phyloP scores from a whole-genome alignment of 2,888 invertebrate genomes.

The Zygogramma bicolorata region DNA sequence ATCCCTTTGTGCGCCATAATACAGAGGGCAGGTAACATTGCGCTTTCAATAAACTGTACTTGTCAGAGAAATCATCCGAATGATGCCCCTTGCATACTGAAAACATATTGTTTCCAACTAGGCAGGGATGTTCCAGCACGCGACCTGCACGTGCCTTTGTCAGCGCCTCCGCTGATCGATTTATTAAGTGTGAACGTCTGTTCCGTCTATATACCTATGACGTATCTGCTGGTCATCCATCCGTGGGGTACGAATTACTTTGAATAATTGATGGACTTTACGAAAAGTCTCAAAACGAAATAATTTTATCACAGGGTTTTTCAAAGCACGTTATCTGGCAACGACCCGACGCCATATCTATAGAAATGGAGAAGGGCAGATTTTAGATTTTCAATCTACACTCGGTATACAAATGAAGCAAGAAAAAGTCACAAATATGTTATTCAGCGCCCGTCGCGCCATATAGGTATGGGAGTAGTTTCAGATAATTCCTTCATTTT shows the following conservation, averaged over 20 bases:
- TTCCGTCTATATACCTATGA: conserved; percentile 24
- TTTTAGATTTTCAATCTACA: too few species aligned
- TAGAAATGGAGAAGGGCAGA: too few species aligned
- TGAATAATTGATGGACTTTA: background rate
- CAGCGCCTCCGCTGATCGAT: conserved; percentile 46
- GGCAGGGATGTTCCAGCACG: conserved; percentile 33
- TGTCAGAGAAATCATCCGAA: conserved; percentile 42
- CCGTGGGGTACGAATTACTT: background rate
- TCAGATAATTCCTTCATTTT: too few species aligned
- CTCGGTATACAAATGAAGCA: too few species aligned
- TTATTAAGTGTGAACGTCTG: conserved; percentile 42
- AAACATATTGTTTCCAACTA: conserved; percentile 36
- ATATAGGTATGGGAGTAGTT: too few species aligned
- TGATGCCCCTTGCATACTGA: conserved; percentile 39
- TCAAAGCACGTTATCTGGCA: too few species aligned
- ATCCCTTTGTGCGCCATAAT: conserved; percentile 27
- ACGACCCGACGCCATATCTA: too few species aligned
- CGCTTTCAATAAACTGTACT: conserved; percentile 43
- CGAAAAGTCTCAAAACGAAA: background rate
- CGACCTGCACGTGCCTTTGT: conserved; percentile 42
- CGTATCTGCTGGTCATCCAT: conserved; percentile 20
- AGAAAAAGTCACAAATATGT: too few species aligned
- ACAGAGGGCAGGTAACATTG: conserved; percentile 30
- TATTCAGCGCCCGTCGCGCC: too few species aligned
- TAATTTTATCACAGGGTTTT: too few species aligned